These are phyloP conservation scores for Neostethus bicornis DNA, from an alignment of 2,797 vertebrate genomes.

Conservation along the genomic window DNA sequence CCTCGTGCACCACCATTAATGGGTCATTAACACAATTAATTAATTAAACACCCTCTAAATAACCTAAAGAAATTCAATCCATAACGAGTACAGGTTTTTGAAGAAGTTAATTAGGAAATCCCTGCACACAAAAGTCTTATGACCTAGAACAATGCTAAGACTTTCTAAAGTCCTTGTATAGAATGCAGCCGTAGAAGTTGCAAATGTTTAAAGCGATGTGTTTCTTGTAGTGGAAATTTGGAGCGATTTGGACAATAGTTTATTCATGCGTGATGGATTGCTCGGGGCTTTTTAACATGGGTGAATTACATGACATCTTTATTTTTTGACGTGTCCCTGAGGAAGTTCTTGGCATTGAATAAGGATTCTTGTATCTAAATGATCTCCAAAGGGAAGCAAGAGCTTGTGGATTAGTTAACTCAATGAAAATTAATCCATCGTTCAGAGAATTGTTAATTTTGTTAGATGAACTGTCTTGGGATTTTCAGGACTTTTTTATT, in stretches of 20 bases:
- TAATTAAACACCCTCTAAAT: constrained; percentile 80
- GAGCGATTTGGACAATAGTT: constrained; percentile 8
- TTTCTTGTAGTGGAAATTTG: constrained; percentile 5
- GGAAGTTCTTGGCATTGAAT: background rate
- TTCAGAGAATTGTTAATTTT: background rate
- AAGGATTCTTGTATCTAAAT: background rate
- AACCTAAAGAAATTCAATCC: constrained; percentile 80
- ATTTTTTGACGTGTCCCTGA: background rate
- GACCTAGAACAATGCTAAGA: constrained; percentile 62
- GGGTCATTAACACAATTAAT: constrained; percentile 85
- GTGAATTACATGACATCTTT: background rate
- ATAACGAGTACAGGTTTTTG: constrained; percentile 81
- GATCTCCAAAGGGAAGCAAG: background rate
- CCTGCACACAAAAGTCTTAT: constrained; percentile 56
- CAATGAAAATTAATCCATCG: background rate
- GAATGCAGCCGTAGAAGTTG: constrained; percentile 15
- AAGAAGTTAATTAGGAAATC: constrained; percentile 81
- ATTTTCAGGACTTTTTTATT: background rate
- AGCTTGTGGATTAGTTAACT: background rate
- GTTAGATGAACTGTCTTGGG: background rate
- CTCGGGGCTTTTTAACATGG: background rate
- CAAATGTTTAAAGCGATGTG: background rate
- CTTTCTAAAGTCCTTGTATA: constrained; percentile 48
- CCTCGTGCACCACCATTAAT: constrained; percentile 76
- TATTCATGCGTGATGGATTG: background rate